phyloP scores from a whole-genome alignment of 2,797 vertebrate species.

The Orestias chungarensis region DNA sequence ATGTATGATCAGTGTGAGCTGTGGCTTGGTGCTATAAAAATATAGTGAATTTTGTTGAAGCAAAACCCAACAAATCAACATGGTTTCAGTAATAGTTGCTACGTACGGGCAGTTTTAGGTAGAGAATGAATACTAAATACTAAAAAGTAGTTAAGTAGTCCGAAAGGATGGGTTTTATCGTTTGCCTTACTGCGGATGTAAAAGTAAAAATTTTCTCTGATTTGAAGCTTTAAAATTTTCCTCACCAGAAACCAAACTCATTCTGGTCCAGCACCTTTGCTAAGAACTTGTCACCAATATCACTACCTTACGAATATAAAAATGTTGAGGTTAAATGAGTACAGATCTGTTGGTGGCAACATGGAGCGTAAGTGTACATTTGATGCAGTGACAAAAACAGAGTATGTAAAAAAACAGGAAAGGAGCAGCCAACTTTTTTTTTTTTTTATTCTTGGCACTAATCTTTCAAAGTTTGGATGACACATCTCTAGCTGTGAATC shows the following conservation, averaged over 20 bases:
- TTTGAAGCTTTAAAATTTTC: background rate
- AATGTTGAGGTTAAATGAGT: background rate
- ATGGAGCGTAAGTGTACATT: background rate
- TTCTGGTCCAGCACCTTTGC: background rate
- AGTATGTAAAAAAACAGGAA: background rate
- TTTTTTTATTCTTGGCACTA: constrained; percentile 41
- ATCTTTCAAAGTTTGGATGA: constrained; percentile 51
- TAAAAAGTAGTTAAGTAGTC: too few species aligned
- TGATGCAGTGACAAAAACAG: background rate
- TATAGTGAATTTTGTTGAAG: too few species aligned
- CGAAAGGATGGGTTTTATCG: too few species aligned
- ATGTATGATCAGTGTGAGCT: too few species aligned
- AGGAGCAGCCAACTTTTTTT: background rate
- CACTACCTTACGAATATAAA: constrained; percentile 3
- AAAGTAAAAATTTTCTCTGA: background rate
- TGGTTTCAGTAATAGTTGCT: too few species aligned
- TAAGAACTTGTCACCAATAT: background rate
- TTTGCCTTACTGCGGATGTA: background rate
- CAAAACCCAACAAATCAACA: too few species aligned
- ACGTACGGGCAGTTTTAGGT: too few species aligned
- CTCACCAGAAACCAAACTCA: background rate
- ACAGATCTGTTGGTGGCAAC: background rate
- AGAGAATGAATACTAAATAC: too few species aligned
- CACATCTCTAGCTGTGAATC: constrained; percentile 37
- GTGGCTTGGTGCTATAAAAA: too few species aligned